These are phyloP conservation scores for Psilopsiagon aurifrons DNA, from an alignment of 2,113 vertebrate species.

Conservation along the genomic window DNA sequence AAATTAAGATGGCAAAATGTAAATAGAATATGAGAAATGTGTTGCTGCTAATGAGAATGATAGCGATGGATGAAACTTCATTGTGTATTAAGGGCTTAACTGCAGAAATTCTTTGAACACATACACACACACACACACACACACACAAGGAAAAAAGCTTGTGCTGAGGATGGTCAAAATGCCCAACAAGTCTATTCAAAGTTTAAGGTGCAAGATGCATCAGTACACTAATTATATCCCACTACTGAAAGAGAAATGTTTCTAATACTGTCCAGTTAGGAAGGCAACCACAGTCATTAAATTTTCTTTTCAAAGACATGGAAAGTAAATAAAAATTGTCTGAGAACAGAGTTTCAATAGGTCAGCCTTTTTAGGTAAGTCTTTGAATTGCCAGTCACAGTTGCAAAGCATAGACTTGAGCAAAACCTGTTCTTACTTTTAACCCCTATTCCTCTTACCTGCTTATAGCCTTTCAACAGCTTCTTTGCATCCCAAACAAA, in stretches of 20 bases:
- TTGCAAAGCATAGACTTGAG: neutral
- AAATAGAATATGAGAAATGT: neutral
- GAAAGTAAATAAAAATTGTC: neutral
- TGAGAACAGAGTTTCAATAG: neutral
- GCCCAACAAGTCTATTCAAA: neutral
- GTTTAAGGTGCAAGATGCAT: neutral
- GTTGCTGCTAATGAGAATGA: neutral
- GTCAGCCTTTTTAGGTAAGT: neutral
- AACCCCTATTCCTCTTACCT: neutral
- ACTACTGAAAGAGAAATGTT: neutral
- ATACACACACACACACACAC: neutral
- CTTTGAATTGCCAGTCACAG: neutral
- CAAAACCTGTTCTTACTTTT: neutral
- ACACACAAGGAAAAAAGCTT: neutral
- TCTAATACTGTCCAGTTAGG: neutral
- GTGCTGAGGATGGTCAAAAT: neutral
- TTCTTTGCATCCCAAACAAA: neutral
- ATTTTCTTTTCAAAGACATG: neutral
- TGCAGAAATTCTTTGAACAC: neutral
- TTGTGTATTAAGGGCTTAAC: neutral
- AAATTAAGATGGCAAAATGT: neutral
- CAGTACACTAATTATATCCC: neutral
- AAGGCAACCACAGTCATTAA: neutral
- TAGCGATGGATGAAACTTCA: neutral
- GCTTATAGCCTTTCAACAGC: neutral